A percentile compares a stretch with the other conserved stretches of the same genome.
These are phyloP conservation scores for Cladopsammia gracilis DNA, from an alignment of 64 coral and sea anemone genomes.

Conservation along the genomic window DNA sequence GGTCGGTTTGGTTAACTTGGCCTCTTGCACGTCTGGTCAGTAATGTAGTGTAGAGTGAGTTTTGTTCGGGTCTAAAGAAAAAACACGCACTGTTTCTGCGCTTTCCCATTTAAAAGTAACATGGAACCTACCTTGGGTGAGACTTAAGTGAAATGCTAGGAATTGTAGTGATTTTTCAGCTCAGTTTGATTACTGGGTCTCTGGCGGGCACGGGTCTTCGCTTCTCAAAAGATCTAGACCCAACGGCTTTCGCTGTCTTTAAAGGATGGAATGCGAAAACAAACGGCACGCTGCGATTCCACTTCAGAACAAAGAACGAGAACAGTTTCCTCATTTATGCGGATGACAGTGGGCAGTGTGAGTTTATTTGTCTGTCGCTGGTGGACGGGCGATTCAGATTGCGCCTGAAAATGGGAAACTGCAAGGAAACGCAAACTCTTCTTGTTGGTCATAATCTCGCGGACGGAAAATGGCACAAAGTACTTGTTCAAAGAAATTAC, in stretches of 20 bases:
- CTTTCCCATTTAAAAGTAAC: not conserved
- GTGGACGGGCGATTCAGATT: slow-evolving; percentile 81
- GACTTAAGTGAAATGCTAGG: slow-evolving; percentile 43
- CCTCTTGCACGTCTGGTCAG: slow-evolving; percentile 39
- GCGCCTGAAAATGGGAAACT: slow-evolving; percentile 74
- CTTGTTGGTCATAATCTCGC: slow-evolving; percentile 72
- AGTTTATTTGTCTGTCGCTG: slow-evolving; percentile 84
- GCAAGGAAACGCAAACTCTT: slow-evolving; percentile 51
- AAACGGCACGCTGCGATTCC: slow-evolving; percentile 63
- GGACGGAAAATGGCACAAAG: slow-evolving; percentile 80
- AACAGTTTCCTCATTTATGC: slow-evolving; percentile 82
- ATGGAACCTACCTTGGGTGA: slow-evolving; percentile 17
- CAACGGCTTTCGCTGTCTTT: slow-evolving; percentile 65
- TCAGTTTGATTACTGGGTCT: slow-evolving; percentile 3
- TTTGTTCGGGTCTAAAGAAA: not conserved
- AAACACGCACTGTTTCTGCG: not conserved
- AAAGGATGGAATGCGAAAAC: slow-evolving; percentile 76
- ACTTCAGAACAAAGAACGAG: slow-evolving; percentile 78
- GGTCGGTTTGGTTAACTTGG: slow-evolving; percentile 46
- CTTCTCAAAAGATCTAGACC: slow-evolving; percentile 8
- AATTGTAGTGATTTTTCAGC: slow-evolving; percentile 29
- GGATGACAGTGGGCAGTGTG: slow-evolving; percentile 75
- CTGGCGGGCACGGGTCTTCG: slow-evolving; percentile 40
- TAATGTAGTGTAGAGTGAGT: slow-evolving; percentile 5
- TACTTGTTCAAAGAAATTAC: slow-evolving; percentile 52